These are phyloP conservation scores for Corythornis cristatus DNA, from an alignment of 2,113 vertebrate species.

Conservation along the genomic window DNA sequence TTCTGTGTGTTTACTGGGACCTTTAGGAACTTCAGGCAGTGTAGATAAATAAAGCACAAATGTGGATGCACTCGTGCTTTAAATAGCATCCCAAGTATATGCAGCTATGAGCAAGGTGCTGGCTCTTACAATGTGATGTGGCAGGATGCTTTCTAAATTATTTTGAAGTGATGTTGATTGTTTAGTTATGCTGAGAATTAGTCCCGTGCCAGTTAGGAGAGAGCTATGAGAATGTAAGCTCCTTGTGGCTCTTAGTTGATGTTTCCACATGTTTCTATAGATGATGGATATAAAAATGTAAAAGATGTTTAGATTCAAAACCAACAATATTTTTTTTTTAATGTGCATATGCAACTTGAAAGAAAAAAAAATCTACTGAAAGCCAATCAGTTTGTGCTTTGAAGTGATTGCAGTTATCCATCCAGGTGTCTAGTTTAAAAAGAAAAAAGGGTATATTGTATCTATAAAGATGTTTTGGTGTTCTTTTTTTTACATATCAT, in stretches of 20 bases:
- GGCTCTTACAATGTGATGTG: background rate
- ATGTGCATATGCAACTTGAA: background rate
- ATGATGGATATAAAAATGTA: background rate
- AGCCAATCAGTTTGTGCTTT: background rate
- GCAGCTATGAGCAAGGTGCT: background rate
- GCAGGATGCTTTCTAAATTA: background rate
- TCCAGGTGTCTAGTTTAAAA: background rate
- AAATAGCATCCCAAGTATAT: background rate
- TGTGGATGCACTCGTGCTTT: background rate
- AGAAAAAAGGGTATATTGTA: background rate
- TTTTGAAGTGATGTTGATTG: background rate
- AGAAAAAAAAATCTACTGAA: background rate
- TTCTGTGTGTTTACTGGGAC: background rate
- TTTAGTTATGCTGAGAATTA: background rate
- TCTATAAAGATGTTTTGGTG: background rate
- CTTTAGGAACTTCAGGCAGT: background rate
- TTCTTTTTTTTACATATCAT: rapidly evolving
- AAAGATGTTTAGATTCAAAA: background rate
- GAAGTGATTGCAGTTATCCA: background rate
- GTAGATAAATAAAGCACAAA: background rate
- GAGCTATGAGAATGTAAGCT: background rate
- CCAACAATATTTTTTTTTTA: background rate
- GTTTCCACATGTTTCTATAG: background rate
- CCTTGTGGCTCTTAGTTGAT: background rate
- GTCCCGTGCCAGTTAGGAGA: background rate